Percentiles rank a stretch among this genome's conserved stretches.
Conservation (phyloP, 2,888 invertebrate species). For the Agrenia bidenticulata region DNA sequence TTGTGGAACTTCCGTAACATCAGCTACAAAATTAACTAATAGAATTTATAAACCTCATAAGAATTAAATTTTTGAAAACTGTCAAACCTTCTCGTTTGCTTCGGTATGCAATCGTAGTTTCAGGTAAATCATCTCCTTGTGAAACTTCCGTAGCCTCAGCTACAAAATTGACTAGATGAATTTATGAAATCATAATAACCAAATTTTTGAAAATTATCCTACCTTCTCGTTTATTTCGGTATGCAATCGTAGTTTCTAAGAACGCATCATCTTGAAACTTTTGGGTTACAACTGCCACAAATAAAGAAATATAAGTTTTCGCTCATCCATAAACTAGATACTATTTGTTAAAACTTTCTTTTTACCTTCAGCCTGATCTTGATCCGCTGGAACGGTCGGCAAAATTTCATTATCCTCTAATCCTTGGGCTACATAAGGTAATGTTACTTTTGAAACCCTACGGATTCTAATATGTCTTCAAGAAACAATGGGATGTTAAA, state of each 20-base stretch:
- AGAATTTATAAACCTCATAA: too few species aligned
- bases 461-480: too few species aligned
- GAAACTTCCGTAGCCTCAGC: neutral
- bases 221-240: constrained; percentile 10
- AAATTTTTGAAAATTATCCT: neutral
- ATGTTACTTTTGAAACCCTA: too few species aligned
- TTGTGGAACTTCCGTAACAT: neutral
- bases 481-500: too few species aligned
- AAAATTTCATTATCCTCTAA: too few species aligned
- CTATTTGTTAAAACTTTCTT: too few species aligned
- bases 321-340: too few species aligned
- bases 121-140: neutral
- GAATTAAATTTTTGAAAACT: neutral
- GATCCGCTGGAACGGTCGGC: too few species aligned
- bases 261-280: neutral
- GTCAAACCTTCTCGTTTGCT: neutral
- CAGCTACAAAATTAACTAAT: neutral
- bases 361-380: too few species aligned
- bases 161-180: neutral
- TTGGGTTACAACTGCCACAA: neutral
- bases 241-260: neutral
- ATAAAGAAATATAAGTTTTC: too few species aligned
- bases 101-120: neutral
- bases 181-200: too few species aligned
- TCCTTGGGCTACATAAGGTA: too few species aligned